Percentiles rank a stretch among this genome's conserved stretches.
Conservation (phyloP, 2,797 vertebrate genomes). For the Acanthornis magna region DNA sequence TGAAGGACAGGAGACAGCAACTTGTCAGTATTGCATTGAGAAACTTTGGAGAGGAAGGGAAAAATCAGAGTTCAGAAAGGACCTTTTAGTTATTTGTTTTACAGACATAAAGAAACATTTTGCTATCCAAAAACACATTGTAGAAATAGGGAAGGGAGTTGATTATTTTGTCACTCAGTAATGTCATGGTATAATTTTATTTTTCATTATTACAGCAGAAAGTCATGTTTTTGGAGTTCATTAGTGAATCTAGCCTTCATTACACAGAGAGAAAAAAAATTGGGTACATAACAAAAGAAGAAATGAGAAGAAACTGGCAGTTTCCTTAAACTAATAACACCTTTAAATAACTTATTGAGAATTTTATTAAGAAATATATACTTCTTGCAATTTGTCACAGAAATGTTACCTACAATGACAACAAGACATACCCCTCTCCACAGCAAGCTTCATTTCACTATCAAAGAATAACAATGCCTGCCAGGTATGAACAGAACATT, state of each 20-base stretch:
- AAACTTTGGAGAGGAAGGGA: neutral
- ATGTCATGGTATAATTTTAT: constrained; percentile 66
- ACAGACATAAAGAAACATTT: constrained; percentile 29
- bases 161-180: constrained; percentile 62
- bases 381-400: constrained; percentile 50
- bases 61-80: neutral
- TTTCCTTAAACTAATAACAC: constrained; percentile 16
- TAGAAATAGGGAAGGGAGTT: constrained; percentile 42
- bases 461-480: constrained; percentile 68
- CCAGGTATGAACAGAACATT: constrained; percentile 58
- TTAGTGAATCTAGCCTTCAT: constrained; percentile 63
- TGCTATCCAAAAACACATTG: neutral
- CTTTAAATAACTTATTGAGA: constrained; percentile 45
- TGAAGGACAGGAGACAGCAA: neutral
- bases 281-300: constrained; percentile 56
- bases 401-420: constrained; percentile 43
- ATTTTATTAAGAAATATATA: constrained; percentile 56
- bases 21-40: constrained; percentile 15
- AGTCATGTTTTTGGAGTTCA: constrained; percentile 49
- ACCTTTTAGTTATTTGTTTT: constrained; percentile 48
- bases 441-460: constrained; percentile 68
- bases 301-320: constrained; percentile 4
- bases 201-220: constrained; percentile 64
- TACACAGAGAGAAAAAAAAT: constrained; percentile 4
- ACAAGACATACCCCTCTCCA: constrained; percentile 33